These are phyloP conservation scores for Esox lucius DNA, from an alignment of 2,797 vertebrate genomes.

Conservation along the genomic window DNA sequence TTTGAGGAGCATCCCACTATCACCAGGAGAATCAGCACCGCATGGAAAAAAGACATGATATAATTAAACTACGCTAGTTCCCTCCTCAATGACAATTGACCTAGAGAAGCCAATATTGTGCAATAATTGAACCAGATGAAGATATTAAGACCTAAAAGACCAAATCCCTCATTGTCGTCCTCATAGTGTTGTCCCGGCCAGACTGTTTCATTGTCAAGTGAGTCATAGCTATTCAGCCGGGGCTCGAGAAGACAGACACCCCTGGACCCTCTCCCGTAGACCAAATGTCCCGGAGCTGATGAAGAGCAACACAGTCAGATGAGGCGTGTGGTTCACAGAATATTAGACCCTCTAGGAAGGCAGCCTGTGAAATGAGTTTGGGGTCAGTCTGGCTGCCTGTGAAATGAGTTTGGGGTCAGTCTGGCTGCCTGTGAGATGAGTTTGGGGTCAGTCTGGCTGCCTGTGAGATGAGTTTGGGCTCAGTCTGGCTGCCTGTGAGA, in stretches of 20 bases:
- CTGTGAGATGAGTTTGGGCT: no score
- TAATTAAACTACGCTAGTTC: conserved; percentile 6
- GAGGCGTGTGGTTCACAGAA: not conserved
- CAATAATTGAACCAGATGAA: not conserved
- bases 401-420: no score
- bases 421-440: no score
- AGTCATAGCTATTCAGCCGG: not conserved
- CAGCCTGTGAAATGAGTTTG: conserved; percentile 1
- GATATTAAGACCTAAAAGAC: not conserved
- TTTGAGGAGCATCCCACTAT: not conserved
- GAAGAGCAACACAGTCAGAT: not conserved
- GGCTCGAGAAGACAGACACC: not conserved
- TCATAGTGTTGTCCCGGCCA: not conserved
- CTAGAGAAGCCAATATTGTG: not conserved
- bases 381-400: conserved; percentile 5
- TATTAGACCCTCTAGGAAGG: not conserved
- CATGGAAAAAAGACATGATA: conserved; percentile 5
- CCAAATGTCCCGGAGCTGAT: not conserved
- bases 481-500: no score
- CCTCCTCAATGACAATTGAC: not conserved
- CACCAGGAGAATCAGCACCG: not conserved
- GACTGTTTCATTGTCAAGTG: not conserved
- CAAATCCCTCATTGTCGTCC: not conserved
- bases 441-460: no score
- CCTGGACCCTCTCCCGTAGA: not conserved